A percentile compares a stretch with the other conserved stretches of the same genome.
Conservation (phyloP, 2,113 vertebrate genomes). For the Limnothrissa miodon region DNA sequence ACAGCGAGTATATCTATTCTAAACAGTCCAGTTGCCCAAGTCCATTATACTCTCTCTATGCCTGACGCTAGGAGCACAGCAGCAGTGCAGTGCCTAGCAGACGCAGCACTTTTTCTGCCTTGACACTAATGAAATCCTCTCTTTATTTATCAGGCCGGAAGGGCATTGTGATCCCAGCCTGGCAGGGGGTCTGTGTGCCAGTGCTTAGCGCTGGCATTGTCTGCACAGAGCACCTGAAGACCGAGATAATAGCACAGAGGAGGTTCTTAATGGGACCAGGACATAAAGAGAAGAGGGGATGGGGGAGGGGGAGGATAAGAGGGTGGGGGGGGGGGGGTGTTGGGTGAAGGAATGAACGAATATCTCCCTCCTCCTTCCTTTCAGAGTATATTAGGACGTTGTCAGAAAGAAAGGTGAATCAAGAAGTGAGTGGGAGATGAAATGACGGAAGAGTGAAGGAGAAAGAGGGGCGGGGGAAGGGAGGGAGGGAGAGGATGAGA, state of each 20-base stretch:
- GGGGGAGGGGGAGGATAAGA: not conserved
- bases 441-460: not conserved
- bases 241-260: not conserved
- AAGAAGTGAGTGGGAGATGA: not conserved
- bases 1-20: not conserved
- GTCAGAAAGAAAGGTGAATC: not conserved
- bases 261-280: not conserved
- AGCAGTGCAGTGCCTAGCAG: not conserved
- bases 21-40: not conserved
- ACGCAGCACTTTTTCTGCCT: not conserved
- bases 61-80: not conserved
- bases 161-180: slow-evolving; percentile 7
- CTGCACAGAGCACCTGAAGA: not conserved
- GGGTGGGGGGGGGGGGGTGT: not conserved
- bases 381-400: not conserved
- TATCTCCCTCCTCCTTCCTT: not conserved
- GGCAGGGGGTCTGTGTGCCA: not conserved
- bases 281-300: not conserved
- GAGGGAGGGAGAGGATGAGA: not conserved
- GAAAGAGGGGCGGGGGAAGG: not conserved
- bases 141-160: not conserved
- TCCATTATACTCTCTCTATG: not conserved
- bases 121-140: not conserved
- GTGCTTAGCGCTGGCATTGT: not conserved
- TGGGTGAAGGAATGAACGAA: not conserved